A percentile compares a stretch with the other conserved stretches of the same genome.
These are phyloP conservation scores for Drosophila leontia DNA, from an alignment of 1,140 invertebrate species.

Conservation along the genomic window DNA sequence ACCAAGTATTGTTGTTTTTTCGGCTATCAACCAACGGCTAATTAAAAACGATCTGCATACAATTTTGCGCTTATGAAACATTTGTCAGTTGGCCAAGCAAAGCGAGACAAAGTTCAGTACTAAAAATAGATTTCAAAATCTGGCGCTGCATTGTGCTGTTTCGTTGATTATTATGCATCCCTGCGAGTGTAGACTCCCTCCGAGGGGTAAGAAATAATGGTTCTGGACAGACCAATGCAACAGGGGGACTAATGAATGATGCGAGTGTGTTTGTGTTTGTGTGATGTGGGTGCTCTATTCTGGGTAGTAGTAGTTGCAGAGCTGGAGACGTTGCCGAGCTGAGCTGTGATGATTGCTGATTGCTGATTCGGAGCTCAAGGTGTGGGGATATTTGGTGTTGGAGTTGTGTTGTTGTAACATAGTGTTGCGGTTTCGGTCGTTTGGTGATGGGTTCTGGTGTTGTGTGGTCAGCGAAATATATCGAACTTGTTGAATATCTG, in stretches of 20 bases:
- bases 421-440: constrained; percentile 38
- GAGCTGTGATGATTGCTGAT: constrained; percentile 35
- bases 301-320: constrained; percentile 28
- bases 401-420: constrained; percentile 18
- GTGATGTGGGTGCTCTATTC: constrained; percentile 27
- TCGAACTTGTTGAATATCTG: constrained; percentile 69
- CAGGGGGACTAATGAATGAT: constrained; percentile 1
- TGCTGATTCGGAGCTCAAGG: constrained; percentile 37
- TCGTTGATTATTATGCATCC: background rate
- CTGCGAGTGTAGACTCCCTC: background rate
- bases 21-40: background rate
- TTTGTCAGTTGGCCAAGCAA: constrained; percentile 15
- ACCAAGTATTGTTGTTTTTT: background rate
- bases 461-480: constrained; percentile 71
- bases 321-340: constrained; percentile 45
- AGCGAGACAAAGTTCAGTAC: constrained; percentile 2
- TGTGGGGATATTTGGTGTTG: constrained; percentile 35
- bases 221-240: constrained; percentile 9
- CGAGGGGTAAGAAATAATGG: background rate
- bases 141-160: background rate
- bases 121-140: constrained; percentile 4
- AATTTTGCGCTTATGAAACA: constrained; percentile 14
- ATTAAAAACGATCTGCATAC: constrained; percentile 8
- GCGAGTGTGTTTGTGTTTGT: constrained; percentile 17
- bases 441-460: constrained; percentile 37